These are phyloP conservation scores for Piaya cayana DNA, from an alignment of 2,113 vertebrate species.

Conservation along the genomic window DNA sequence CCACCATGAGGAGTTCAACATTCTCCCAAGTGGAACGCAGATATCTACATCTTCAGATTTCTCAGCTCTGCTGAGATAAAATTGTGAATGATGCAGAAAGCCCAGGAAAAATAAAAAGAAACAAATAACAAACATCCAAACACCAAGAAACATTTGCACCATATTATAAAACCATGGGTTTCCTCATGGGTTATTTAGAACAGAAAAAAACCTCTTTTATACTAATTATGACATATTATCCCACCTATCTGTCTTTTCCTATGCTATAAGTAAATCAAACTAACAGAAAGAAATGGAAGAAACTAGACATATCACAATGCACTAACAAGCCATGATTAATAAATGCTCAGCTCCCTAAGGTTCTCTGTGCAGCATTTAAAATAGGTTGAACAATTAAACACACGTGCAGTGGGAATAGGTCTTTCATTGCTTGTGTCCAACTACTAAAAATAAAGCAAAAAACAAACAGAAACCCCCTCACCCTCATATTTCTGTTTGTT, in stretches of 20 bases:
- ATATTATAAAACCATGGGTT: background rate
- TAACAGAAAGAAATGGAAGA: background rate
- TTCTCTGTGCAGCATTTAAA: background rate
- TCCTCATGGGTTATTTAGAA: background rate
- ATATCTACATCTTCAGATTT: background rate
- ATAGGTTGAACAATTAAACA: background rate
- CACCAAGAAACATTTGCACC: background rate
- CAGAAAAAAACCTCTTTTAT: background rate
- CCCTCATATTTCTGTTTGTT: background rate
- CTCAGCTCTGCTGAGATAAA: background rate
- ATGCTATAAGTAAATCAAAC: background rate
- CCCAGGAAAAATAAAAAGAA: too few species aligned
- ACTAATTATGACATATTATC: background rate
- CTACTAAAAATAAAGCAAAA: background rate
- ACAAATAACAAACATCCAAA: background rate
- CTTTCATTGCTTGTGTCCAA: background rate
- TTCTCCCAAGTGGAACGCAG: rapidly evolving
- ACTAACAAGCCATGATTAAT: background rate
- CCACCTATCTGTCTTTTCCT: background rate
- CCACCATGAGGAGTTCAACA: background rate
- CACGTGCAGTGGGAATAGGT: rapidly evolving
- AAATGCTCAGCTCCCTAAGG: background rate
- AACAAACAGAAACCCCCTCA: background rate
- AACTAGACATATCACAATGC: background rate
- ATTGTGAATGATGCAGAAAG: background rate